A percentile compares a stretch with the other conserved stretches of the same genome.
phyloP scores from a whole-genome alignment of 2,113 vertebrate genomes.

The human (Homo sapiens) region GRCh38 chr11:27164501-27165000 shows the following conservation, averaged over 20 bases:
- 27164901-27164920: rapidly evolving
- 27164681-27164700: not conserved
- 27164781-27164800: too few species aligned
- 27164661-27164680: not conserved
- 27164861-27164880: too few species aligned
- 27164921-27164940: too few species aligned
- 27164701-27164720: not conserved
- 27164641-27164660: not conserved
- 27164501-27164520: not conserved
- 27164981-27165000: too few species aligned
- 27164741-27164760: not conserved
- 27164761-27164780: not conserved
- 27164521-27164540: not conserved
- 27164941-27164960: too few species aligned
- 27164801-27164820: too few species aligned
- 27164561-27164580: not conserved
- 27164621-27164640: not conserved
- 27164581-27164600: not conserved
- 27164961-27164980: too few species aligned
- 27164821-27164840: too few species aligned
- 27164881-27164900: too few species aligned
- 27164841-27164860: too few species aligned
- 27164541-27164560: not conserved
- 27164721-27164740: not conserved
- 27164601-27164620: not conserved